Conservation (phyloP, 2,888 invertebrate species). For the Pheosia gnoma region DNA sequence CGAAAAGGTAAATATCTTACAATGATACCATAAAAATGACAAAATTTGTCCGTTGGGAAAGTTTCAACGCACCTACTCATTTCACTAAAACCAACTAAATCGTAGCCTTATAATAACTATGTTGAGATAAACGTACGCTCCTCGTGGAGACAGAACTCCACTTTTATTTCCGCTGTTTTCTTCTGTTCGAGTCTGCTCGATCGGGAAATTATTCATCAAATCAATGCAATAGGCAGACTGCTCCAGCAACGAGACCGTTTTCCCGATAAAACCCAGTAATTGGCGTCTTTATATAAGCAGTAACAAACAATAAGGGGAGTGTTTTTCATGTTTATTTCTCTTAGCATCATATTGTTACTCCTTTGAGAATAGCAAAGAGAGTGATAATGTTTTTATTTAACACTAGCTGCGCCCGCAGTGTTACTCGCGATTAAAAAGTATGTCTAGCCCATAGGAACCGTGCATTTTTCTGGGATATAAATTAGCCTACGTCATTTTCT, state of each 20-base stretch:
- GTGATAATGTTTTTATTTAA: neutral
- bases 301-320: conserved; percentile 20
- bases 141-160: conserved; percentile 19
- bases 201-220: conserved; percentile 74
- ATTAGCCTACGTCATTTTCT: no score
- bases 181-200: conserved; percentile 49
- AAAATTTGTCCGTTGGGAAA: no score
- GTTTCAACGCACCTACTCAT: no score
- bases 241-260: conserved; percentile 35
- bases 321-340: conserved; percentile 25
- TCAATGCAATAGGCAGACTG: conserved; percentile 51
- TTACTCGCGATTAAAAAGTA: no score
- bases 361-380: conserved; percentile 6
- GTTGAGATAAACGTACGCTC: conserved; percentile 5
- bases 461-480: no score
- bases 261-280: conserved; percentile 61
- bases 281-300: conserved; percentile 51
- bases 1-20: no score
- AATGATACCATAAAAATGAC: no score
- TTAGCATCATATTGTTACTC: conserved; percentile 21
- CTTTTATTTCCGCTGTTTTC: conserved; percentile 35
- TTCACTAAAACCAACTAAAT: conserved; percentile 2
- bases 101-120: conserved; percentile 14
- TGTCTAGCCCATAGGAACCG: no score
- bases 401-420: no score